A percentile compares a stretch with the other conserved stretches of the same genome.
These are phyloP conservation scores for Pristionchus fissidentatus DNA, from an alignment of 2,888 invertebrate genomes.

Conservation along the genomic window DNA sequence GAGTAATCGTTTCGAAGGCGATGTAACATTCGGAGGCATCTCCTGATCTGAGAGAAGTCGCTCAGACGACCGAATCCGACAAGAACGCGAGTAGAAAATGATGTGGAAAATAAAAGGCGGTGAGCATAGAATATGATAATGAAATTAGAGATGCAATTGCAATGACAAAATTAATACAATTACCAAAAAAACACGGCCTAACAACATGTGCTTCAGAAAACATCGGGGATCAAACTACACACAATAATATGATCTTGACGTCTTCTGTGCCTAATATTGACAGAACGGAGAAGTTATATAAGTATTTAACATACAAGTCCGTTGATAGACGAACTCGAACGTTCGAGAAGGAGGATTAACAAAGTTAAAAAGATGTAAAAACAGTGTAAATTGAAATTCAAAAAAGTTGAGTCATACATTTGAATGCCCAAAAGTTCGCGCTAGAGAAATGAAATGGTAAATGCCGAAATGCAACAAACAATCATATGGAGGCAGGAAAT, in stretches of 20 bases:
- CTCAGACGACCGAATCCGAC: neutral
- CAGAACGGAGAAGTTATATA: no score
- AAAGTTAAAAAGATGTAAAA: no score
- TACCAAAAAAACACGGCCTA: neutral
- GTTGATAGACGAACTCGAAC: no score
- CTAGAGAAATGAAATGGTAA: neutral
- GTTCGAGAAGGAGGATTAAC: no score
- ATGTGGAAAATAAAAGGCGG: neutral
- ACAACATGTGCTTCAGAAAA: no score
- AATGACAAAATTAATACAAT: neutral
- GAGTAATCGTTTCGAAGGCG: constrained; percentile 28
- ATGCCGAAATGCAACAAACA: neutral
- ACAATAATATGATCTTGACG: no score
- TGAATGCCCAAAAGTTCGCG: constrained; percentile 15
- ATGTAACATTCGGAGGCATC: constrained; percentile 37
- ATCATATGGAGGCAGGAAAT: no score
- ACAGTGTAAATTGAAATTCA: neutral
- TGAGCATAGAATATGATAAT: neutral
- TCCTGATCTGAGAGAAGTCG: neutral
- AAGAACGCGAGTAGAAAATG: constrained; percentile 40
- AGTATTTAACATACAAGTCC: no score
- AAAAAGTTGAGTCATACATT: neutral
- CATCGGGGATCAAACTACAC: neutral
- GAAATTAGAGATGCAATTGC: neutral
- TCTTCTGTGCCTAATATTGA: no score